Conservation (phyloP, 2,888 invertebrate species). For the Galerucella calmariensis region DNA sequence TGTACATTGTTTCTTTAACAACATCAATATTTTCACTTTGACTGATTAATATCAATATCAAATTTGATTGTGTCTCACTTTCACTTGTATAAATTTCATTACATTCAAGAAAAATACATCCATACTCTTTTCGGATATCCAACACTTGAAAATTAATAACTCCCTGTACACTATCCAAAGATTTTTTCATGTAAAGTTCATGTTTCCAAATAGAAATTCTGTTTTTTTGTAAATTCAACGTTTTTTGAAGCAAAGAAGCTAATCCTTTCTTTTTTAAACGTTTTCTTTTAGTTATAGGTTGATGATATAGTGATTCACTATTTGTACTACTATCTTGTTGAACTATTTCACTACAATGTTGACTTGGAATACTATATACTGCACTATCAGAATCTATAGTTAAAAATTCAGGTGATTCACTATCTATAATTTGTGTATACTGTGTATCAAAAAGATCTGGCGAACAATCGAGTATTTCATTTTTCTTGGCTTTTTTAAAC, state of each 20-base stretch:
- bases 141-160: constrained; percentile 47
- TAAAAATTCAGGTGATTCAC: constrained; percentile 35
- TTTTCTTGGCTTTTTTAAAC: constrained; percentile 31
- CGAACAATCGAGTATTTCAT: constrained; percentile 30
- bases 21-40: constrained; percentile 42
- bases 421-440: constrained; percentile 39
- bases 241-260: constrained; percentile 63
- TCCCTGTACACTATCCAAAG: constrained; percentile 52
- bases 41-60: constrained; percentile 51
- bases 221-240: constrained; percentile 66
- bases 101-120: constrained; percentile 52
- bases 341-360: constrained; percentile 42
- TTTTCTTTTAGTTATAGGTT: constrained; percentile 51
- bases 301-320: constrained; percentile 45
- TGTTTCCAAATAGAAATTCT: constrained; percentile 69
- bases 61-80: constrained; percentile 32
- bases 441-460: constrained; percentile 39
- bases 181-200: constrained; percentile 66
- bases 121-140: constrained; percentile 53
- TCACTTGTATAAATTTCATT: constrained; percentile 17
- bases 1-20: constrained; percentile 44
- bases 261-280: constrained; percentile 67
- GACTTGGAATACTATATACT: constrained; percentile 48
- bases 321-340: constrained; percentile 29
- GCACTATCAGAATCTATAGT: constrained; percentile 5